Base-by-base conservation (phyloP, 2,888 invertebrate genomes). In the Podotricha telesiphe region DNA sequence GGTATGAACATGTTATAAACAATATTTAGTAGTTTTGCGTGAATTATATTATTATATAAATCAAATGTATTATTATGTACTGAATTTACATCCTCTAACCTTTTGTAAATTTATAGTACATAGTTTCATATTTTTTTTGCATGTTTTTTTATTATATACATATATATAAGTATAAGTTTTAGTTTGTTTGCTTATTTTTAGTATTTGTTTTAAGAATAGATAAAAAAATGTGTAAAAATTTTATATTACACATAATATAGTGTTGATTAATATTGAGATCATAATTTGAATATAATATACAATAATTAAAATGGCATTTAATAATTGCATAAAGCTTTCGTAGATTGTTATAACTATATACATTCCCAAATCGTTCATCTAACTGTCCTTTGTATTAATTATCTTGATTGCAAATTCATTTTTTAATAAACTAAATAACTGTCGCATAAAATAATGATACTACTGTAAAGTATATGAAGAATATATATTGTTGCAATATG, bases 61-160 rank as follows among this genome's bases (percentile, higher is more conserved):
- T 45, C 58, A 50, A 70, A 68, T 71, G 65, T 72, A 67, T 73
- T 68, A 67, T 50, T 76, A 73, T 74, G 67, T 77, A 77, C 76
- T 76, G 78, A 74, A 76, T 79, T 80, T 79, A 84, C 85, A 84
- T 82, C 89, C 88, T 88, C 88, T 89, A 86, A 88, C 89, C 89
- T 88, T 88, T 89, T 88, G 86, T 84, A 78, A 77, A 77, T 76
- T 62, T 61, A 34, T 48, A 69, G 51, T 63, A 69, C 65, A 53
- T 68, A 58, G 63, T 53, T 28, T 65, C 17, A 19, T 42, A 42
- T 45, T 58, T 17, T 45, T 50, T 63, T 58, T 65, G 65, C 67
- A 61, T 56, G 61, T 51, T 40, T 37, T 71, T 64, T 68, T 69
- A n/a, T n/a, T n/a, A 63, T 37, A 10, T 37, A 5, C 42, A 8